phyloP scores from a whole-genome alignment of 2,113 vertebrate species.

The Cochlearius cochlearius region DNA sequence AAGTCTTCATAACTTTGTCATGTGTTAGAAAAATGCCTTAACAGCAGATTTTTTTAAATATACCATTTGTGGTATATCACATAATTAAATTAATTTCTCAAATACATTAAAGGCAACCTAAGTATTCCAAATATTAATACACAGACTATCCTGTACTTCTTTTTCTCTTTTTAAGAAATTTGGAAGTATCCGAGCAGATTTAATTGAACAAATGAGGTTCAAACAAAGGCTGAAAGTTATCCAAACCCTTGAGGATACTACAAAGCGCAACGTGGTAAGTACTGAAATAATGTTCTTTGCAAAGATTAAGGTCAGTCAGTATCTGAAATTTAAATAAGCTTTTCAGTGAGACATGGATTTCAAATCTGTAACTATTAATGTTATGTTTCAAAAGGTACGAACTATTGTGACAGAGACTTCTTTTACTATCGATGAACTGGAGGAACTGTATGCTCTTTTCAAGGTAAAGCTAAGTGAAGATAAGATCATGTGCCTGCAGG shows the following conservation, averaged over 20 bases:
- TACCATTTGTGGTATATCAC: not conserved
- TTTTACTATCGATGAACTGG: conserved; percentile 91
- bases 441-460: conserved; percentile 94
- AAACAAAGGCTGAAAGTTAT: conserved; percentile 97
- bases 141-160: not conserved
- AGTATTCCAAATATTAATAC: not conserved
- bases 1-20: not conserved
- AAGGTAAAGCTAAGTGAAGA: conserved; percentile 80
- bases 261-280: conserved; percentile 95
- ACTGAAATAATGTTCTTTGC: not conserved
- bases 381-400: conserved; percentile 81
- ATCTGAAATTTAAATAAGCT: not conserved
- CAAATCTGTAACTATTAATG: not conserved
- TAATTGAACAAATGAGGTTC: conserved; percentile 98
- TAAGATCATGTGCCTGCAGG: not conserved
- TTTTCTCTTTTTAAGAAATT: conserved; percentile 84
- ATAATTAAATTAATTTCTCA: not conserved
- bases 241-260: conserved; percentile 96
- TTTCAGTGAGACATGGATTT: not conserved
- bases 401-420: conserved; percentile 95
- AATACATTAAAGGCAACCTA: not conserved
- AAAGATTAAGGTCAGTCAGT: not conserved
- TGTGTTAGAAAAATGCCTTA: not conserved
- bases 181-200: conserved; percentile 91
- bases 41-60: not conserved